These are phyloP conservation scores for Onthophagus taurus DNA, from an alignment of 1,140 invertebrate species.

Conservation along the genomic window DNA sequence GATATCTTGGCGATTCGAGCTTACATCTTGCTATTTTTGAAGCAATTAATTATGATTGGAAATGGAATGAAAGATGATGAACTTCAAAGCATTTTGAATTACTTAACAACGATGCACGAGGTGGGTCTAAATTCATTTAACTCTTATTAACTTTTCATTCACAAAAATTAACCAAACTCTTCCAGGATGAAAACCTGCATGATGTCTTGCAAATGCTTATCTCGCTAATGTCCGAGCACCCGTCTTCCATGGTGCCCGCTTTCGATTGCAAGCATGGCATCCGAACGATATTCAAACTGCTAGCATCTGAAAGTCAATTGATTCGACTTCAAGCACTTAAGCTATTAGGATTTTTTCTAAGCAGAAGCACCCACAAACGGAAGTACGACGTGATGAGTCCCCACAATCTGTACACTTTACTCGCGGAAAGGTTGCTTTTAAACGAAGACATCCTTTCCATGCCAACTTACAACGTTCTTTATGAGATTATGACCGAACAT, in stretches of 20 bases:
- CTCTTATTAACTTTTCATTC: too few species aligned
- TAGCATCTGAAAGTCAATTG: conserved; percentile 89
- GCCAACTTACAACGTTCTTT: conserved; percentile 97
- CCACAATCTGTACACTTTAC: conserved; percentile 92
- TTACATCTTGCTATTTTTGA: conserved; percentile 91
- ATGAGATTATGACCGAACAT: conserved; percentile 96
- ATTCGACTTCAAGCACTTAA: conserved; percentile 94
- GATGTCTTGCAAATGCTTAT: conserved; percentile 97
- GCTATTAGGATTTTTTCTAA: conserved; percentile 89
- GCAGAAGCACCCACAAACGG: conserved; percentile 90
- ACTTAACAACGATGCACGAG: conserved; percentile 93
- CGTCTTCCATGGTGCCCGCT: conserved; percentile 95
- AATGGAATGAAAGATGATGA: conserved; percentile 97
- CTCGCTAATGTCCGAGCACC: conserved; percentile 94
- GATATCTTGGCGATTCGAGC: conserved; percentile 89
- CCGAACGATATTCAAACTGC: conserved; percentile 90
- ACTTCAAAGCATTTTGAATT: conserved; percentile 96
- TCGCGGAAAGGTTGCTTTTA: conserved; percentile 84
- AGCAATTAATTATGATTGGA: conserved; percentile 93
- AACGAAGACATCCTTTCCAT: conserved; percentile 84
- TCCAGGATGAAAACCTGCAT: conserved; percentile 94
- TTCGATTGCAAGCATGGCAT: conserved; percentile 97
- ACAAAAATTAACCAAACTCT: conserved; percentile 15
- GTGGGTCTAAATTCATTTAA: conserved; percentile 42
- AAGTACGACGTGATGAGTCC: conserved; percentile 99